phyloP scores from a whole-genome alignment of 2,113 vertebrate genomes.

The Hydrolagus affinis region DNA sequence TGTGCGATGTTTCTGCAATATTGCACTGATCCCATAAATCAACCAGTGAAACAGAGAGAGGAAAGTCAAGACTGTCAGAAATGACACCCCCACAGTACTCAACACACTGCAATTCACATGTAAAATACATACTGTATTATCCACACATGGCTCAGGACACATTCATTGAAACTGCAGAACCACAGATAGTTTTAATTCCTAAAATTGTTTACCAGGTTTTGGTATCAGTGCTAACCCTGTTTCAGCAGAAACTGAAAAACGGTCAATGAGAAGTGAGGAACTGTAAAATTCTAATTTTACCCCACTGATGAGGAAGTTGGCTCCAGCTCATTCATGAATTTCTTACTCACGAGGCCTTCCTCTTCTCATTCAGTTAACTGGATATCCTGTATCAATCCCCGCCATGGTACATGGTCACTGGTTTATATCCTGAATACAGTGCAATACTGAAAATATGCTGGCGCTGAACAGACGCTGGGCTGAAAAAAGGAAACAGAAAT shows the following conservation, averaged over 20 bases:
- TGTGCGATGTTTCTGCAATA: too few species aligned
- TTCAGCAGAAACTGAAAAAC: conserved; percentile 19
- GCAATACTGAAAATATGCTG: background rate
- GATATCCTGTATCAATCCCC: background rate
- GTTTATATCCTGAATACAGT: too few species aligned
- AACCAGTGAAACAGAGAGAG: background rate
- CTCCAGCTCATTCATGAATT: conserved; percentile 25
- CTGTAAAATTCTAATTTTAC: conserved; percentile 25
- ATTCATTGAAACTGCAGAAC: background rate
- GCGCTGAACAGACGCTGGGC: too few species aligned
- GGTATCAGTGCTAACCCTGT: background rate
- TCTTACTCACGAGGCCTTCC: background rate
- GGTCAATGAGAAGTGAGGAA: background rate
- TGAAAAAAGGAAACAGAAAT: too few species aligned
- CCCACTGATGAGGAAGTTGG: background rate
- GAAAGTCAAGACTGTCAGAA: background rate
- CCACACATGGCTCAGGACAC: too few species aligned
- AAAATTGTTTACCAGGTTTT: conserved; percentile 16
- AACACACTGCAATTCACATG: background rate
- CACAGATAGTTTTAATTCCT: background rate
- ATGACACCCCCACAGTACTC: background rate
- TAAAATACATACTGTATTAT: too few species aligned
- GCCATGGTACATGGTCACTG: too few species aligned
- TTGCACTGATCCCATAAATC: background rate
- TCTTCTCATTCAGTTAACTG: background rate